These are phyloP conservation scores for Corythoichthys haematopterus DNA, from an alignment of 2,113 vertebrate genomes.

Conservation along the genomic window DNA sequence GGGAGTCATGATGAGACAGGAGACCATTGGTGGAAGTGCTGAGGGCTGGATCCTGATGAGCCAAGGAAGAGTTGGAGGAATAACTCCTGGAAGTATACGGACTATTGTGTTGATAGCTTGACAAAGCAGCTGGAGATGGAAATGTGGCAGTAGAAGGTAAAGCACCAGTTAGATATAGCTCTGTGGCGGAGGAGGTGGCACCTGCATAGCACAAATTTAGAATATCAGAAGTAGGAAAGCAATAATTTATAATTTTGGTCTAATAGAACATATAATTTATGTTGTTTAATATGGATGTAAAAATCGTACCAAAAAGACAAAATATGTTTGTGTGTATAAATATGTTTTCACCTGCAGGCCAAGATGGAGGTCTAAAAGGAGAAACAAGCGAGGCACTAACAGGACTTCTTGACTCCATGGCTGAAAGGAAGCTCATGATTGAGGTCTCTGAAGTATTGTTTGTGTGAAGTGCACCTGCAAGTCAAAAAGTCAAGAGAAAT, in stretches of 20 bases:
- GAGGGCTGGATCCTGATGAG: constrained; percentile 87
- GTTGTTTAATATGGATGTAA: background rate
- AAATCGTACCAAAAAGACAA: background rate
- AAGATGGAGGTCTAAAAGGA: constrained; percentile 89
- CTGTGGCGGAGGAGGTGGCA: constrained; percentile 87
- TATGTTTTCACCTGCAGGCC: constrained; percentile 83
- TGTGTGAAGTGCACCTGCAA: constrained; percentile 85
- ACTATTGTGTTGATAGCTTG: constrained; percentile 87
- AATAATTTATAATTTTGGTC: background rate
- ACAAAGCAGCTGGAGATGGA: constrained; percentile 81
- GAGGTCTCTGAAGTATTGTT: constrained; percentile 90
- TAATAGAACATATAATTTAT: background rate
- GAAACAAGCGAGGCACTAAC: constrained; percentile 87
- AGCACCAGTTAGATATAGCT: constrained; percentile 91
- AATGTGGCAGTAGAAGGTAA: constrained; percentile 90
- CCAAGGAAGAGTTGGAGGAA: constrained; percentile 80
- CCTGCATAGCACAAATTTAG: constrained; percentile 65
- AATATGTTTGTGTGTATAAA: background rate
- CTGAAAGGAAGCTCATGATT: constrained; percentile 92
- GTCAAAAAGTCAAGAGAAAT: constrained; percentile 52
- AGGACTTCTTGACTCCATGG: constrained; percentile 88
- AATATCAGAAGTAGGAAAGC: background rate
- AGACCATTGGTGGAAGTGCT: constrained; percentile 88
- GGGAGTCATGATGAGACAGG: constrained; percentile 83
- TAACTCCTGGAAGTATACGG: constrained; percentile 89